phyloP scores from a whole-genome alignment of 2,888 invertebrate genomes.

The Antheraea assamensis region DNA sequence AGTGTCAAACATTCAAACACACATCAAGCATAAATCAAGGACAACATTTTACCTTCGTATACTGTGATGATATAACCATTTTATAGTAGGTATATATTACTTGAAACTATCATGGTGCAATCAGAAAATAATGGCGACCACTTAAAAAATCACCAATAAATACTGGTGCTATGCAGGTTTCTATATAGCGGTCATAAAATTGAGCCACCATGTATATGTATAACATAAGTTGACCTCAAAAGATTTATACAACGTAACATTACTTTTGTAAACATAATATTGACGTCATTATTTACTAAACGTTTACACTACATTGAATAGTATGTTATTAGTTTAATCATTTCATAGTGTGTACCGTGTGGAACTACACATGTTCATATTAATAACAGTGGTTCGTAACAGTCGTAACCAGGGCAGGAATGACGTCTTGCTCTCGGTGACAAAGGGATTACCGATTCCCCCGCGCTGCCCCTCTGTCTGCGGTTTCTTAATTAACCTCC shows the following conservation, averaged over 20 bases:
- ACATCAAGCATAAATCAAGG: no score
- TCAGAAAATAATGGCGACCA: neutral
- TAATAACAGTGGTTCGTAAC: conserved; percentile 9
- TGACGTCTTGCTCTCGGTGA: conserved; percentile 65
- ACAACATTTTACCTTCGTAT: neutral
- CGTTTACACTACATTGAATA: neutral
- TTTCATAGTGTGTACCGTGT: neutral
- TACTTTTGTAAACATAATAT: no score
- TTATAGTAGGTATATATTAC: neutral
- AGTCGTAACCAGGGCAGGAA: conserved; percentile 16
- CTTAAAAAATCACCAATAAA: neutral
- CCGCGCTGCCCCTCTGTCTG: conserved; percentile 55
- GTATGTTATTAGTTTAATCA: neutral
- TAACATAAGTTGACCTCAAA: no score
- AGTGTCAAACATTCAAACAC: neutral
- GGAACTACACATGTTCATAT: conserved; percentile 9
- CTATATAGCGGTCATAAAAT: neutral
- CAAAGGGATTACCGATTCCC: conserved; percentile 73
- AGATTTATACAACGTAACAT: no score
- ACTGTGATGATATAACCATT: neutral
- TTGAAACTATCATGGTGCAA: neutral
- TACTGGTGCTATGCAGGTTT: neutral
- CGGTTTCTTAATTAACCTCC: conserved; percentile 81
- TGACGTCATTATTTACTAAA: no score
- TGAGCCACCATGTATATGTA: neutral